Percentiles rank a stretch among this genome's conserved stretches.
Conservation (phyloP, 2,113 vertebrate species). For the Aythya baeri region DNA sequence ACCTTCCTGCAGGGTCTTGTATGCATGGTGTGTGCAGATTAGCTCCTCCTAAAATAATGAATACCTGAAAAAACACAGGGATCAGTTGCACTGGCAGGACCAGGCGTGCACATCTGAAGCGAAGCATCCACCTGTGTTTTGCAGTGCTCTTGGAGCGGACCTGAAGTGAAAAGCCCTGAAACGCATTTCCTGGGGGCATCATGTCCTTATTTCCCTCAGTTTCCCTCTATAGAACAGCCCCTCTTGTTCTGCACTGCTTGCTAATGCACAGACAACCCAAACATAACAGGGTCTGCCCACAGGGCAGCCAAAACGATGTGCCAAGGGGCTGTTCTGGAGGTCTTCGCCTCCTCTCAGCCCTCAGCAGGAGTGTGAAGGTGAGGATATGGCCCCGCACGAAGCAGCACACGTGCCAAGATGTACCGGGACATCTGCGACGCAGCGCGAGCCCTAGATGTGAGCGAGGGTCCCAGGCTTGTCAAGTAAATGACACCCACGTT, state of each 20-base stretch:
- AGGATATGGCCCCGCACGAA: background rate
- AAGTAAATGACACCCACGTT: constrained; percentile 13
- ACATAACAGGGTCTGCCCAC: background rate
- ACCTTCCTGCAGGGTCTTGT: background rate
- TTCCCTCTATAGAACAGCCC: background rate
- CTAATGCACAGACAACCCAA: background rate
- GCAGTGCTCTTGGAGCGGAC: background rate
- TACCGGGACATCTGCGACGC: constrained; percentile 4
- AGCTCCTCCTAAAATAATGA: background rate
- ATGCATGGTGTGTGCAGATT: background rate
- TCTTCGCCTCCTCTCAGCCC: background rate
- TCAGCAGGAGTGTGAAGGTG: background rate
- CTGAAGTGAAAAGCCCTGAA: background rate
- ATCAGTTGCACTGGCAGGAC: background rate
- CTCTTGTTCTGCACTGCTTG: background rate
- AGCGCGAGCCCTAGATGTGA: background rate
- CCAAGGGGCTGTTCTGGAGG: background rate
- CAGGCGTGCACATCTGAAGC: background rate
- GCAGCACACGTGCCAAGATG: background rate
- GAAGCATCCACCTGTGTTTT: background rate
- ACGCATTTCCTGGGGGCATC: background rate
- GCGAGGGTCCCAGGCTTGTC: constrained; percentile 8
- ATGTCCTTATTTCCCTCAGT: background rate
- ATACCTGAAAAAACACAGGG: background rate
- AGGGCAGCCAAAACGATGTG: rapidly evolving